phyloP scores from a whole-genome alignment of 2,797 vertebrate genomes.

The Fringilla coelebs region DNA sequence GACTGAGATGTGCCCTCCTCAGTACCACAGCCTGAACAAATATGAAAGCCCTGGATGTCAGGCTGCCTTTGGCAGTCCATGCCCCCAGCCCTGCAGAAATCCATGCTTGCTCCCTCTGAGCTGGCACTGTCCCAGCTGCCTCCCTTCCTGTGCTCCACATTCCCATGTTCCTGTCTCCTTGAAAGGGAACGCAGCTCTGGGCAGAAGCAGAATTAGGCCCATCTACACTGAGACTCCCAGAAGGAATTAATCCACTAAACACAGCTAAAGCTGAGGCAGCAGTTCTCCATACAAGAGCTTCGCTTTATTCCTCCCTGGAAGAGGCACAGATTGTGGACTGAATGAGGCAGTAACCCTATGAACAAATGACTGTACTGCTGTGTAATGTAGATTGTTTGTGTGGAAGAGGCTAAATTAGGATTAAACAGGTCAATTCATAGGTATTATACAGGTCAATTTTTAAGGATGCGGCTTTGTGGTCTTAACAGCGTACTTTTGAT shows the following conservation, averaged over 20 bases:
- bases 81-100: rapidly evolving
- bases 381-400: background rate
- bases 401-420: background rate
- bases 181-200: background rate
- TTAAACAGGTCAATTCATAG: background rate
- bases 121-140: background rate
- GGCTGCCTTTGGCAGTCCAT: background rate
- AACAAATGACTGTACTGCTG: background rate
- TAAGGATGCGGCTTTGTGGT: background rate
- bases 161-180: background rate
- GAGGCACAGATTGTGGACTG: background rate
- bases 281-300: background rate
- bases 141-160: background rate
- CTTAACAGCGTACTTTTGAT: background rate
- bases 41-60: background rate
- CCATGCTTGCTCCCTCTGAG: rapidly evolving
- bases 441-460: background rate
- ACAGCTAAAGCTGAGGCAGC: background rate
- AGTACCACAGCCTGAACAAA: background rate
- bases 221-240: background rate
- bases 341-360: background rate
- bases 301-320: background rate
- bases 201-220: background rate
- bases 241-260: background rate
- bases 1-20: too few species aligned